phyloP scores from a whole-genome alignment of 2,888 invertebrate genomes.

The Agonopterix heracliana region DNA sequence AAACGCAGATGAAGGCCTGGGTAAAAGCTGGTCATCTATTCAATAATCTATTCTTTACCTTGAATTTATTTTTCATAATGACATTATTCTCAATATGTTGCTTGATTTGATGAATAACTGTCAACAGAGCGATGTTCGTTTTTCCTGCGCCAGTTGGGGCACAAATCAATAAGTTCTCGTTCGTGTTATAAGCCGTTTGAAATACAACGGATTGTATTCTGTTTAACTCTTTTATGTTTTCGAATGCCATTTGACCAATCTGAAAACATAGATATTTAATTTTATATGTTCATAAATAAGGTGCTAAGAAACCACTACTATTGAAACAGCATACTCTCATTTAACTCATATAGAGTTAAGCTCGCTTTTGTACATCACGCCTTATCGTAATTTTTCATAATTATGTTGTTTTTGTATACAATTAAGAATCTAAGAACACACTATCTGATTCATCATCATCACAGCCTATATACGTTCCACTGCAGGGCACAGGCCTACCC shows the following conservation, averaged over 20 bases:
- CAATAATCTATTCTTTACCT: conserved; percentile 69
- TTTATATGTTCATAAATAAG: background rate
- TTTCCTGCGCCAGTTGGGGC: conserved; percentile 99
- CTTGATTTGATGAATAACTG: conserved; percentile 93
- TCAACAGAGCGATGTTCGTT: conserved; percentile 97
- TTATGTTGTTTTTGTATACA: too few species aligned
- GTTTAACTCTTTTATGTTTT: conserved; percentile 90
- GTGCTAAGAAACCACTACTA: too few species aligned
- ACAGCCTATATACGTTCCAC: too few species aligned
- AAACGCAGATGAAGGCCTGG: too few species aligned
- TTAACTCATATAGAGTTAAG: too few species aligned
- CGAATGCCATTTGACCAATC: conserved; percentile 93
- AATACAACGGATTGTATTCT: conserved; percentile 97
- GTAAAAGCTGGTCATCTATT: too few species aligned
- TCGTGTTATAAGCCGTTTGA: conserved; percentile 95
- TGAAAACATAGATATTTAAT: conserved; percentile 40
- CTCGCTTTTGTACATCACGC: too few species aligned
- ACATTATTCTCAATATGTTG: conserved; percentile 88
- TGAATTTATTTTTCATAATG: conserved; percentile 93
- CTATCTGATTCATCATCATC: too few species aligned
- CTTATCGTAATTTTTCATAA: too few species aligned
- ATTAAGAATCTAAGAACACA: too few species aligned
- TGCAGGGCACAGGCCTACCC: too few species aligned
- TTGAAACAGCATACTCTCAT: conserved; percentile 6
- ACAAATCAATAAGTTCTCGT: conserved; percentile 97